phyloP scores from a whole-genome alignment of 2,113 vertebrate genomes.

The Oreochromis niloticus region DNA sequence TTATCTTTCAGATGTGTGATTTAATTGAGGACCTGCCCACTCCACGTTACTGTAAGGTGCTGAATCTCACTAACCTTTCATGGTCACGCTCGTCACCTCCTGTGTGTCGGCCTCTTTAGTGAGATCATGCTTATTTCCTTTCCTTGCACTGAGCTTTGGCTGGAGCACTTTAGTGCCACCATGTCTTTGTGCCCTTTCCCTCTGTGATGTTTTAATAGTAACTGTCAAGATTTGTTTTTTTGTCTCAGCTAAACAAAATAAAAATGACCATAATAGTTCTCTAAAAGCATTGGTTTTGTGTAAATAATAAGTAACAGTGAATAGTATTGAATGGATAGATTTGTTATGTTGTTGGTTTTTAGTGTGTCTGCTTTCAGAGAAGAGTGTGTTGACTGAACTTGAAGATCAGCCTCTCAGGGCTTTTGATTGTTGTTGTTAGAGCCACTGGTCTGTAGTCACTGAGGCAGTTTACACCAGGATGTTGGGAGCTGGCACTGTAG shows the following conservation, averaged over 20 bases:
- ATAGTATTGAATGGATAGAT: background rate
- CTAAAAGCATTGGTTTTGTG: background rate
- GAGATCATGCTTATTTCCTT: background rate
- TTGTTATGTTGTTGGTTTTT: background rate
- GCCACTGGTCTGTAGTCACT: background rate
- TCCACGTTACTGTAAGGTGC: background rate
- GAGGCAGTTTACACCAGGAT: background rate
- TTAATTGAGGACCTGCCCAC: background rate
- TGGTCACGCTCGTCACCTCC: background rate
- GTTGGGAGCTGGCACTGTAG: background rate
- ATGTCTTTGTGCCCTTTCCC: background rate
- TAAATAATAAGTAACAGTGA: background rate
- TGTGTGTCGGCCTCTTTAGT: background rate
- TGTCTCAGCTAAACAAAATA: background rate
- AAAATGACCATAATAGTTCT: background rate
- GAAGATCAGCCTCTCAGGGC: background rate
- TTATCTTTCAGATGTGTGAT: no score
- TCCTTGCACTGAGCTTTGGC: background rate
- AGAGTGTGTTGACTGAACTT: background rate
- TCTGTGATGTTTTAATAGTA: background rate
- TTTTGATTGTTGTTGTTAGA: accelerated
- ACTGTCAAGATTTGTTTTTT: background rate
- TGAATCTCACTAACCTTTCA: background rate
- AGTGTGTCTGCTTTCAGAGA: background rate
- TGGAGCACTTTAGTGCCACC: background rate